phyloP scores from a whole-genome alignment of 2,888 invertebrate species.

The Hypselothyrea guttata region DNA sequence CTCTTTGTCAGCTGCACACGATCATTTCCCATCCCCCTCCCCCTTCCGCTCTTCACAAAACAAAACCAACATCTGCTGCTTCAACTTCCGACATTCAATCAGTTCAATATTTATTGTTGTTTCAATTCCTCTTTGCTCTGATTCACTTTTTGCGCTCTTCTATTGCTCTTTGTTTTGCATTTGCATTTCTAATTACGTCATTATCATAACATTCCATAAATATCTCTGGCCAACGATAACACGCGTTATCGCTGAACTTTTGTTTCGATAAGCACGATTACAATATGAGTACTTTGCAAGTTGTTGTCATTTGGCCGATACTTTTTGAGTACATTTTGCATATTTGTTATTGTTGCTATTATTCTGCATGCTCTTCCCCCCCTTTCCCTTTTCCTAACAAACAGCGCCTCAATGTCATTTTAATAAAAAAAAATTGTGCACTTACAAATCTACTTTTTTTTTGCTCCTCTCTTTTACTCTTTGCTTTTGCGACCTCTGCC shows the following conservation, averaged over 20 bases:
- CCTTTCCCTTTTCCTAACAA: conserved; percentile 49
- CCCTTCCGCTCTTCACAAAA: not conserved
- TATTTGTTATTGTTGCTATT: conserved; percentile 19
- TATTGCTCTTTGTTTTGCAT: conserved; percentile 23
- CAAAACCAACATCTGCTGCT: not conserved
- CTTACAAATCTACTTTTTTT: conserved; percentile 58
- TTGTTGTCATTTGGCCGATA: conserved; percentile 4
- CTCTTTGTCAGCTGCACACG: conserved; percentile 25
- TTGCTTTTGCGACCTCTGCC: conserved; percentile 30
- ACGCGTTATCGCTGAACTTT: conserved; percentile 38
- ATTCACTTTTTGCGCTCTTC: conserved; percentile 10
- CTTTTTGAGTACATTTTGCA: not conserved
- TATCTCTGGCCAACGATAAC: conserved; percentile 57
- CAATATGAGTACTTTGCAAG: conserved; percentile 26
- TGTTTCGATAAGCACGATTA: conserved; percentile 40
- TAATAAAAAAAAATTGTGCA: conserved; percentile 70
- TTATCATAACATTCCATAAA: conserved; percentile 70
- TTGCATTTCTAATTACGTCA: conserved; percentile 61
- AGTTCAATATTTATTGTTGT: too few relatives aligned
- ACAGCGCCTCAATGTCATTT: conserved; percentile 64
- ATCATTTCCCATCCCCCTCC: conserved; percentile 17
- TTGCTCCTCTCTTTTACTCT: conserved; percentile 69
- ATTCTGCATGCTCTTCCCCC: conserved; percentile 8
- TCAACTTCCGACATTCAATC: too few relatives aligned
- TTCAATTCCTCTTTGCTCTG: not conserved